Evolutionary conservation across 2,113 vertebrate species (phyloP), one percentile per base, ranked within the genome.

Genomic region (Anoplopoma fimbria): DNA sequence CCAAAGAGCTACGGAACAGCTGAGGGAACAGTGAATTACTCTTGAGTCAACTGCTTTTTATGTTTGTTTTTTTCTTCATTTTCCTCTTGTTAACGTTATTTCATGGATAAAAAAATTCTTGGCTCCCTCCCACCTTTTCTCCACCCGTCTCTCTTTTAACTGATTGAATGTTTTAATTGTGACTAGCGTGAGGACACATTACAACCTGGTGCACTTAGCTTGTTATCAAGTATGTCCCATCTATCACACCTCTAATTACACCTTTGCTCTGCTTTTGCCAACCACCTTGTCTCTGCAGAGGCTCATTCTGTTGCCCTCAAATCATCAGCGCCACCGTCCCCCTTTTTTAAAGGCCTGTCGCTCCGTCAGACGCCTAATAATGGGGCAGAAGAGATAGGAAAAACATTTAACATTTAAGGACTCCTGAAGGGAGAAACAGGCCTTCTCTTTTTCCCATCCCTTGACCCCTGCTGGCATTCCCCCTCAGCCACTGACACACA

Each of bases 141-240:
- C 53, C 81, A 9, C 31, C 55, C 38, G 6, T 51, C 74, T 77
- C 40, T 60, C 57, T 58, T 60, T 58, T 57, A 89, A 62, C 80
- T 91, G 90, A 93, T 91, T 91, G 81, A 78, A 83, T 72, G 68
- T 84, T 85, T 73, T 93, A 90, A 93, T 89, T 87, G 70, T 64
- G 81, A 75, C 57, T 36, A 79, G 87, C 23, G 40, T 33, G 65
- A 85, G 81, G 77, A 88, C 85, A 75, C 69, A 88, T 83, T 88
- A 72, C 85, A 77, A 64, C 42, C 70, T 60, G 51, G 47, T 63
- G 62, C 82, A 71, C 77, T 76, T 69, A 83, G 76, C 80, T 74
- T 75, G 79, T 86, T 89, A 85, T 93, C 89, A 33, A 74, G 31
- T 71, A 60, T 68, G 84, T 90, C 84, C 60, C 86, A 92, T 91